phyloP scores from a whole-genome alignment of 2,113 vertebrate genomes.

The Platysteira castanea region DNA sequence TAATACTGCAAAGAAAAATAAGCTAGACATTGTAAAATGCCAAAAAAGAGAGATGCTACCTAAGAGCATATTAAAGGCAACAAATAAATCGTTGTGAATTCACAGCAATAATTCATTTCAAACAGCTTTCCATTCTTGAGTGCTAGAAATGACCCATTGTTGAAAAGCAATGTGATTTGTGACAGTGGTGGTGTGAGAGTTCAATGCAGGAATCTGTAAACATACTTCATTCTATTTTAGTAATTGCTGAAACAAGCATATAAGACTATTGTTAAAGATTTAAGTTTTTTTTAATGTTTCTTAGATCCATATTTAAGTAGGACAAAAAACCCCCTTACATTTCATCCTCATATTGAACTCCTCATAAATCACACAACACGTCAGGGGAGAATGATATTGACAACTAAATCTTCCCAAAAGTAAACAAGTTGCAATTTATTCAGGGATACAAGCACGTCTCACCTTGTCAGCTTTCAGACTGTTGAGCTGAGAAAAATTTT shows the following conservation, averaged over 20 bases:
- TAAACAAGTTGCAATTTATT: neutral
- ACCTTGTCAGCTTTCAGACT: conserved; percentile 1
- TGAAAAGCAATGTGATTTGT: neutral
- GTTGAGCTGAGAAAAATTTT: conserved; percentile 4
- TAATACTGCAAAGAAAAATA: neutral
- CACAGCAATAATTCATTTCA: neutral
- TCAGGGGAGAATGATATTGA: neutral
- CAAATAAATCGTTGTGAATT: neutral
- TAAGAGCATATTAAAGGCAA: neutral
- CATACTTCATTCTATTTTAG: neutral
- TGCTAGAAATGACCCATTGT: neutral
- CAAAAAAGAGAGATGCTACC: neutral
- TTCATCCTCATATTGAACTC: neutral
- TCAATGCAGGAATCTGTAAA: neutral
- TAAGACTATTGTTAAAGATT: neutral
- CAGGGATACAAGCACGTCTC: neutral
- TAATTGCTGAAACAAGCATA: neutral
- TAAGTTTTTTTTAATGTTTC: neutral
- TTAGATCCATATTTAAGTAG: neutral
- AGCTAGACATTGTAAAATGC: neutral
- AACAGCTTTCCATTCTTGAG: neutral
- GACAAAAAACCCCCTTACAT: neutral
- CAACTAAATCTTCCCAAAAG: neutral
- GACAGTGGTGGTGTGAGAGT: neutral
- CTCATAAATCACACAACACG: neutral